Percentiles rank a stretch among this genome's conserved stretches.
These are phyloP conservation scores for Sebastes glaucus DNA, from an alignment of 2,797 vertebrate species.

Conservation along the genomic window DNA sequence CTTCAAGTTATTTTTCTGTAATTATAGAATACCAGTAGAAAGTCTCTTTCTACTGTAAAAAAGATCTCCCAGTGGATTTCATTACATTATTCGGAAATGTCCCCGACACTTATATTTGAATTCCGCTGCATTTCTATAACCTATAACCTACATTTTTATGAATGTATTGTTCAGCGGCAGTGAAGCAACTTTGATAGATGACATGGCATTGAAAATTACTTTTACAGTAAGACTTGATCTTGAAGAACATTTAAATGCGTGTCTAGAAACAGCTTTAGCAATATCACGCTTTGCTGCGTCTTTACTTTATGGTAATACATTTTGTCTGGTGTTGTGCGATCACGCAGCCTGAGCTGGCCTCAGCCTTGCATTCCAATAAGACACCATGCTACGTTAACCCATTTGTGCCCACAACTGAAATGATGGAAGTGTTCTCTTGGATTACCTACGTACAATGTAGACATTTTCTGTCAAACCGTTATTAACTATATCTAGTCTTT, in stretches of 20 bases:
- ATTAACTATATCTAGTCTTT: too few species aligned
- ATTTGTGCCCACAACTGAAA: too few species aligned
- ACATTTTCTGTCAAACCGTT: too few species aligned
- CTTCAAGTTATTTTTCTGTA: constrained; percentile 47
- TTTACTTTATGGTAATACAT: not conserved
- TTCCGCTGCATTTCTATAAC: not conserved
- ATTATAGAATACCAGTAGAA: constrained; percentile 34
- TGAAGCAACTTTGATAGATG: not conserved
- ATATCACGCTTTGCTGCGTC: not conserved
- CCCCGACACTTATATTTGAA: not conserved
- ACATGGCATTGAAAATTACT: not conserved
- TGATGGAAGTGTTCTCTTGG: too few species aligned
- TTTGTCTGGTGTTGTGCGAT: not conserved
- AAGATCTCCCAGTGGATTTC: not conserved
- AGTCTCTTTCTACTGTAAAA: not conserved
- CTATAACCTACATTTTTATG: not conserved
- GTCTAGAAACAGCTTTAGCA: not conserved
- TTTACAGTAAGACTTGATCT: not conserved
- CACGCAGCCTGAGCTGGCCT: not conserved
- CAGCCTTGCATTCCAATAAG: constrained; percentile 2
- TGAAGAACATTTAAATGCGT: not conserved
- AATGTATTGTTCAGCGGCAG: not conserved
- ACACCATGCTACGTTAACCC: not conserved
- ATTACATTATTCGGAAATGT: not conserved
- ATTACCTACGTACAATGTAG: too few species aligned